Evolutionary conservation across 2,797 vertebrate genomes (phyloP), one percentile per base, ranked within the genome.

Genomic region (Gobio occitaniae): DNA sequence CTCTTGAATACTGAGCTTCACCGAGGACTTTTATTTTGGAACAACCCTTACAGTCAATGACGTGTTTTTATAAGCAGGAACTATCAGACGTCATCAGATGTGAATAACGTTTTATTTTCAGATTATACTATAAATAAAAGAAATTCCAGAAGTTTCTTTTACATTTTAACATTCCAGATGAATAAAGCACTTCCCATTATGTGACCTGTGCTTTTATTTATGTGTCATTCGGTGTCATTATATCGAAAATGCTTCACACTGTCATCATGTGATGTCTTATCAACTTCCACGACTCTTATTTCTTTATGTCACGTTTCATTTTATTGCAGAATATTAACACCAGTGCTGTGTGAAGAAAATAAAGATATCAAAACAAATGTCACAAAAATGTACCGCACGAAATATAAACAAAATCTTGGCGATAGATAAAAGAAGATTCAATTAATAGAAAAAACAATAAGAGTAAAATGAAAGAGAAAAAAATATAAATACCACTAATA

Each of bases 21-120:
- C 32, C 3, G 21, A 59, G 52, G 38, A 74, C 69, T 36, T 82
- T 61, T 82, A 82, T 82, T 82, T 82, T 82, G 54, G 54, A 72
- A 47, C 0, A 13, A 12, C 1, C 2, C 0, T 29, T 17, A 0
- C 2, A 25, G 25, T 25, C 25, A 25, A 4, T 44, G 21, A 78
- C 21, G 38, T 7, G 8, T 3, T 11, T 56, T 17, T 10, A 17
- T 17, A n/a, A 15, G 6, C 63, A 16, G 19, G 63, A 52, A 32
- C 17, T 21, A 2, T 1, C 36, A n/a, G 19, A n/a, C 48, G 65
- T 41, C 11, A 54, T 4, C 13, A 41, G 2, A n/a, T 80, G 47
- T 65, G 19, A 19, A 38, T 68, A 3, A 41, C 38, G 38, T n/a
- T 47, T 44, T 16, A 41, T 69, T 54, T 70, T 50, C 13, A 11